Evolutionary conservation across 2,888 invertebrate species (phyloP).

Genomic region (Eucera pruinosa): DNA sequence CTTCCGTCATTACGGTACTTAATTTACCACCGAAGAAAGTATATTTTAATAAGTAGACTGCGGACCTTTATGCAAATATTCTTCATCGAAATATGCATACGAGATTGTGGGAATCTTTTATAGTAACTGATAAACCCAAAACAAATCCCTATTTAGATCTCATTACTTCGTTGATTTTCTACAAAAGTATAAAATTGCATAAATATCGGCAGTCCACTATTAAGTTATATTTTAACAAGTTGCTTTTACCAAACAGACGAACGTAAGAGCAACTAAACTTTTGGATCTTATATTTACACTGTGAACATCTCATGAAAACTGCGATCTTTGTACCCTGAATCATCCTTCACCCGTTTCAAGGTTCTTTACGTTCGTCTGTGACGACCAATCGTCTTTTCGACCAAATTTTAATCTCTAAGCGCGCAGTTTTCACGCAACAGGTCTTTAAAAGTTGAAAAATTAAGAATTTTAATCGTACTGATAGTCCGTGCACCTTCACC

Average conservation of each 20-base stretch:
- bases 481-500: neutral
- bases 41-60: too few relatives aligned
- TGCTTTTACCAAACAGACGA: neutral
- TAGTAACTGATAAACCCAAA: too few relatives aligned
- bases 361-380: neutral
- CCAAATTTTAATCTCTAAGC: neutral
- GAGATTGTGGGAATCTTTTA: too few relatives aligned
- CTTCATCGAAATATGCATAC: too few relatives aligned
- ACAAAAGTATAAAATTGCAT: too few relatives aligned
- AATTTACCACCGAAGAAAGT: neutral
- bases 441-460: neutral
- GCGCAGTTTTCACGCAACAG: neutral
- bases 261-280: neutral
- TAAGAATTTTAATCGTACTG: neutral
- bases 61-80: too few relatives aligned
- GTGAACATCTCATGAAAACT: neutral
- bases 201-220: too few relatives aligned
- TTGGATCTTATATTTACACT: conserved; percentile 17
- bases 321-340: neutral
- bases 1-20: neutral
- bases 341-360: conserved; percentile 8
- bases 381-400: neutral
- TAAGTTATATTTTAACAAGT: neutral
- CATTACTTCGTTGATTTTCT: too few relatives aligned
- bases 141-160: too few relatives aligned